Conservation (phyloP, 2,888 invertebrate species). For the Harpalus rufipes region DNA sequence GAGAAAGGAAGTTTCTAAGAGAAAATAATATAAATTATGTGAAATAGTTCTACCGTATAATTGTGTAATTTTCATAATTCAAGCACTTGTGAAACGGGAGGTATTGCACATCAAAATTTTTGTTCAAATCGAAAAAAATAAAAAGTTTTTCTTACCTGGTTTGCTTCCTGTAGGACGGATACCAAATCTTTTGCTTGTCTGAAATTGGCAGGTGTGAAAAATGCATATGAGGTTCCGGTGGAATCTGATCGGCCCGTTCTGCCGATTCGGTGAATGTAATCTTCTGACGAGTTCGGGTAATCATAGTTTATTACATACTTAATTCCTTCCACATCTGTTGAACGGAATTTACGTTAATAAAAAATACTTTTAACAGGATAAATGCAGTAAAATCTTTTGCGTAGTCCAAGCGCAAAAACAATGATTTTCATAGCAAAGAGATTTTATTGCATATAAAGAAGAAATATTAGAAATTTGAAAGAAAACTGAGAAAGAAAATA, state of each 20-base stretch:
- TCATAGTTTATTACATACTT: conserved; percentile 98
- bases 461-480: conserved; percentile 59
- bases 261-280: conserved; percentile 97
- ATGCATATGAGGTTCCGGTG: conserved; percentile 95
- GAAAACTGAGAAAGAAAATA: conserved; percentile 32
- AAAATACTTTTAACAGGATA: neutral
- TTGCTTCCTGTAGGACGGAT: conserved; percentile 93
- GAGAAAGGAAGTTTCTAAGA: no score
- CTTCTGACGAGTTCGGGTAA: conserved; percentile 96
- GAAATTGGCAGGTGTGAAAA: conserved; percentile 93
- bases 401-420: conserved; percentile 16
- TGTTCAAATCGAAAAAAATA: no score
- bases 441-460: conserved; percentile 48
- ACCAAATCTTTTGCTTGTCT: conserved; percentile 94
- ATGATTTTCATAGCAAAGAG: conserved; percentile 49
- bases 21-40: no score
- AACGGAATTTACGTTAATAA: conserved; percentile 67
- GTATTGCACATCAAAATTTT: no score
- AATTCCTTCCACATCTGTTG: conserved; percentile 96
- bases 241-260: conserved; percentile 93
- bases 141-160: conserved; percentile 81
- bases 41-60: no score
- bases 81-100: no score
- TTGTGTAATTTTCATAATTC: no score
- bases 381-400: conserved; percentile 60